Evolutionary conservation across 2,797 vertebrate genomes (phyloP).

Genomic region (Gouania willdenowi): DNA sequence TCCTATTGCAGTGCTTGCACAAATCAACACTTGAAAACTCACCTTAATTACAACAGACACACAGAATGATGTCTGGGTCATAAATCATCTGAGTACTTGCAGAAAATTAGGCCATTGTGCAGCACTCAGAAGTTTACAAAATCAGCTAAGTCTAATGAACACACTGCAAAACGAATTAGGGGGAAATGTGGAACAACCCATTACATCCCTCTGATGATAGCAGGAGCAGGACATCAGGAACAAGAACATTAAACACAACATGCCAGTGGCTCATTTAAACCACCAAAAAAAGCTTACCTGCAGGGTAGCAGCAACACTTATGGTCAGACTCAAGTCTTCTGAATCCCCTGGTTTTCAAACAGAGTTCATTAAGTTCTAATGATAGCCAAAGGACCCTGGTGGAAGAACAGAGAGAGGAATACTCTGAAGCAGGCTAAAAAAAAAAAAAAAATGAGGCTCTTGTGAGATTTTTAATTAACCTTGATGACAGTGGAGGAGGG

Average conservation of each 20-base stretch:
- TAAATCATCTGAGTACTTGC: slow-evolving; percentile 30
- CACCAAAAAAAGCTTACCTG: slow-evolving; percentile 15
- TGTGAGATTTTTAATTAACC: slow-evolving; percentile 59
- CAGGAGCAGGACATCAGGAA: slow-evolving; percentile 18
- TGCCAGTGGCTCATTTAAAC: slow-evolving; percentile 22
- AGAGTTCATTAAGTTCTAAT: slow-evolving; percentile 64
- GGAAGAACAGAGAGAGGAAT: slow-evolving; percentile 11
- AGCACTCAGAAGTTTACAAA: slow-evolving; percentile 52
- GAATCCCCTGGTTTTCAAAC: slow-evolving; percentile 52
- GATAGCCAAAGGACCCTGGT: slow-evolving; percentile 49
- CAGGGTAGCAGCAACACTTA: slow-evolving; percentile 25
- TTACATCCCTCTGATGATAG: slow-evolving; percentile 34
- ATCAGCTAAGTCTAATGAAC: slow-evolving; percentile 63
- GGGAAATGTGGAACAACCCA: slow-evolving; percentile 50
- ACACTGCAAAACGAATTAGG: slow-evolving; percentile 63
- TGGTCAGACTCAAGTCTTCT: slow-evolving; percentile 21
- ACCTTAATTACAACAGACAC: slow-evolving; percentile 42
- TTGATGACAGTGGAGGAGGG: slow-evolving; percentile 27
- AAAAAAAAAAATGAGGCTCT: slow-evolving; percentile 25
- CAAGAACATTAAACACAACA: slow-evolving; percentile 21
- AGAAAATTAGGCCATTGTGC: slow-evolving; percentile 42
- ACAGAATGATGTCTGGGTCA: slow-evolving; percentile 58
- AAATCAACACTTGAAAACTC: slow-evolving; percentile 39
- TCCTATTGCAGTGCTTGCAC: slow-evolving; percentile 25
- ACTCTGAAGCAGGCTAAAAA: slow-evolving; percentile 1